Percentiles rank a stretch among this genome's conserved stretches.
Evolutionary conservation across 2,113 vertebrate species (phyloP).

Genomic region (Spea multiplicata): DNA sequence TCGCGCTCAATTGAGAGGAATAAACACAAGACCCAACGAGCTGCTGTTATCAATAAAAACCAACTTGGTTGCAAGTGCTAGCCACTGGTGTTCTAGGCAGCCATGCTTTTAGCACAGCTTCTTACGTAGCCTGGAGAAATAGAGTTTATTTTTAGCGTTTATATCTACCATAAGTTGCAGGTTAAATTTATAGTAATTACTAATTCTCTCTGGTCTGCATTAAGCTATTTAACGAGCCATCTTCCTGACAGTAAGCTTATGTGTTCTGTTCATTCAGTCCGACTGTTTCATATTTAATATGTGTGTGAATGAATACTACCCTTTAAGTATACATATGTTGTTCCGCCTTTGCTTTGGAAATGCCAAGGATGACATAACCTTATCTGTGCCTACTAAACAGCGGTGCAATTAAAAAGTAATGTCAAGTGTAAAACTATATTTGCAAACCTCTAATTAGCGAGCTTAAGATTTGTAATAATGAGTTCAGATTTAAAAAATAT

Average conservation of each 20-base stretch:
- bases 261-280: conserved; percentile 12
- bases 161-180: conserved; percentile 17
- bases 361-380: background rate
- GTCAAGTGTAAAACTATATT: background rate
- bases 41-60: conserved; percentile 23
- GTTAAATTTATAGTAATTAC: conserved; percentile 28
- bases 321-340: background rate
- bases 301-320: background rate
- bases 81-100: conserved; percentile 27
- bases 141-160: conserved; percentile 31
- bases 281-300: background rate
- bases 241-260: conserved; percentile 7
- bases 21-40: conserved; percentile 18
- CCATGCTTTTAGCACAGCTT: background rate
- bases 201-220: conserved; percentile 16
- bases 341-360: background rate
- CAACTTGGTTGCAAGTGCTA: conserved; percentile 11
- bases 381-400: background rate
- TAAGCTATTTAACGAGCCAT: conserved; percentile 14
- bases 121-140: conserved; percentile 21
- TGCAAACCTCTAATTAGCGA: background rate
- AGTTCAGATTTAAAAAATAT: background rate
- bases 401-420: background rate
- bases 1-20: conserved; percentile 1
- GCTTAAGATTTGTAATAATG: background rate